These are phyloP conservation scores for Rousettus madagascariensis DNA, from an alignment of 2,797 vertebrate species.

Conservation along the genomic window DNA sequence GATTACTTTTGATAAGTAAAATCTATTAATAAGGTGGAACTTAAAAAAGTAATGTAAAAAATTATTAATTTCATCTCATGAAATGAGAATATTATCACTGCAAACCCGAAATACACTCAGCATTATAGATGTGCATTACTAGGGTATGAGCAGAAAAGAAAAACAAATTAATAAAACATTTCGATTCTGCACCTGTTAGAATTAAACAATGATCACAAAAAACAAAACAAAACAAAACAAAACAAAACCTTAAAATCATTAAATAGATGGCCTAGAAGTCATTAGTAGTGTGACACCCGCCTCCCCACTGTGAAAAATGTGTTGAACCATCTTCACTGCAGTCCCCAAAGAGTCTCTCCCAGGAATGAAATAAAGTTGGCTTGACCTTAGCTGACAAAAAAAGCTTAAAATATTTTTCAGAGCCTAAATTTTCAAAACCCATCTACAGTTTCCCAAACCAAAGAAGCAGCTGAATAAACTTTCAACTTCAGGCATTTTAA, in stretches of 20 bases:
- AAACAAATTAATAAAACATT: neutral
- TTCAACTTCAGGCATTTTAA: neutral
- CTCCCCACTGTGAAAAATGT: neutral
- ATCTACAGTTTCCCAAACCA: conserved; percentile 51
- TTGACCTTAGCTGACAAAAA: conserved; percentile 35
- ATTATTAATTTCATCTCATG: neutral
- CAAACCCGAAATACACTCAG: neutral
- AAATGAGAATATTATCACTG: neutral
- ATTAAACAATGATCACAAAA: neutral
- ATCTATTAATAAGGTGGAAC: neutral
- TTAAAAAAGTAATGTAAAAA: neutral
- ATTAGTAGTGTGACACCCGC: neutral
- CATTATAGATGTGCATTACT: neutral
- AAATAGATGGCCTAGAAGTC: neutral
- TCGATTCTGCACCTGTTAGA: neutral
- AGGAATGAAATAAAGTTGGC: neutral
- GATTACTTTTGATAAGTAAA: neutral
- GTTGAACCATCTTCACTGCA: neutral
- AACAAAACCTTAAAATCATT: neutral
- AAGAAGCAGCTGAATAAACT: conserved; percentile 40
- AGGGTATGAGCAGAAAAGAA: neutral
- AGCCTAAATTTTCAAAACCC: conserved; percentile 42
- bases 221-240: no score
- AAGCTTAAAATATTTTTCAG: conserved; percentile 25
- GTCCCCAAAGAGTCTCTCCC: neutral